Percentiles rank a stretch among this genome's conserved stretches.
Conservation (phyloP, 2,888 invertebrate genomes). For the Chrysopilus asiliformis region DNA sequence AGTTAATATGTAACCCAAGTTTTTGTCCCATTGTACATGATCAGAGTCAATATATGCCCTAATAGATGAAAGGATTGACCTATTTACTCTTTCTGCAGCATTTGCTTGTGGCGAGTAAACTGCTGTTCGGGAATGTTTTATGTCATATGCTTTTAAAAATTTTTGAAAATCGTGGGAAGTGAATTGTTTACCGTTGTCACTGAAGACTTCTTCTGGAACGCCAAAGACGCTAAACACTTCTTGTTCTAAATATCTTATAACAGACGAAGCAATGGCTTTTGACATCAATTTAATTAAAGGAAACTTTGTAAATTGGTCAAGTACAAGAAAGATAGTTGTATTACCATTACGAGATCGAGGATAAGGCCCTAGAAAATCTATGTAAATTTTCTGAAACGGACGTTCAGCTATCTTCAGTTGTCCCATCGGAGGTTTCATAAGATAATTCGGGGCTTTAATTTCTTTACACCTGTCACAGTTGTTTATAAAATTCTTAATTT, state of each 20-base stretch:
- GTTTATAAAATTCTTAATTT: conserved; percentile 9
- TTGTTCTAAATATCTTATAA: conserved; percentile 7
- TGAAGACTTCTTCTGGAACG: conserved; percentile 16
- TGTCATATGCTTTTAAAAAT: conserved; percentile 12
- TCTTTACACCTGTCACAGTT: conserved; percentile 10
- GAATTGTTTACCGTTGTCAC: conserved; percentile 22
- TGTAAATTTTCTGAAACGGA: conserved; percentile 10
- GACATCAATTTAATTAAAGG: conserved; percentile 5
- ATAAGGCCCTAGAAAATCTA: conserved; percentile 13
- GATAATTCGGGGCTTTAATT: conserved; percentile 7
- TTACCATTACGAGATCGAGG: conserved; percentile 6
- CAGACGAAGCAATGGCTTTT: conserved; percentile 5
- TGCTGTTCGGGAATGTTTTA: conserved; percentile 14
- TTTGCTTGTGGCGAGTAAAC: conserved; percentile 25
- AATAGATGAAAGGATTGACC: conserved; percentile 20
- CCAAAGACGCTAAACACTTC: conserved; percentile 20
- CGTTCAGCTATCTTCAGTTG: conserved; percentile 3
- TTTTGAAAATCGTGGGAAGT: conserved; percentile 9
- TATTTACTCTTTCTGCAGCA: conserved; percentile 22
- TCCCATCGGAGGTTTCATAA: conserved; percentile 10
- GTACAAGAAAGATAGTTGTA: conserved; percentile 5
- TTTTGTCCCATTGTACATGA: conserved; percentile 18
- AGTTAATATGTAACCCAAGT: conserved; percentile 18
- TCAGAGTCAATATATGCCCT: conserved; percentile 17
- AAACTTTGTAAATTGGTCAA: conserved; percentile 12